Evolutionary conservation across 2,888 invertebrate genomes (phyloP).

Genomic region (Smittia aterrima): DNA sequence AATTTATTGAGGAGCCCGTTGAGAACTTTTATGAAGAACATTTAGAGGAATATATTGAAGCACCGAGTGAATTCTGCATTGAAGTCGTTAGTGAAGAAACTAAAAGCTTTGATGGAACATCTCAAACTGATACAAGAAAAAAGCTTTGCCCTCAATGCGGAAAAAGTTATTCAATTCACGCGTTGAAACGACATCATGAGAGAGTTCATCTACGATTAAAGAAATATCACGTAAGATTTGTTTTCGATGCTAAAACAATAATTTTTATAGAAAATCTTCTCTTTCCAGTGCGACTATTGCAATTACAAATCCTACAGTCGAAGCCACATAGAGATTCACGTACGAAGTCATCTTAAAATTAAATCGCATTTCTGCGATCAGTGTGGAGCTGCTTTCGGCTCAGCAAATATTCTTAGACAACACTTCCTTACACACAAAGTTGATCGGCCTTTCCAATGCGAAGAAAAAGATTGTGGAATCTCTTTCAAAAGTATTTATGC

Average conservation of each 20-base stretch:
- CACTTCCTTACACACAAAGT: not conserved
- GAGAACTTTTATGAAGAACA: too few relatives aligned
- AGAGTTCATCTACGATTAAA: not conserved
- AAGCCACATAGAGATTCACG: not conserved
- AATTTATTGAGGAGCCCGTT: too few relatives aligned
- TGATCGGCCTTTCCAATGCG: not conserved
- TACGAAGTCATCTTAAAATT: not conserved
- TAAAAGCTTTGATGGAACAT: not conserved
- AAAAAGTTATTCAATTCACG: not conserved
- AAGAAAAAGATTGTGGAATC: not conserved
- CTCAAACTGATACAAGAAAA: not conserved
- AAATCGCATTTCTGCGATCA: conserved; percentile 2
- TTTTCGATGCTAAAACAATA: not conserved
- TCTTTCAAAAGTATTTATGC: conserved; percentile 2
- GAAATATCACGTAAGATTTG: not conserved
- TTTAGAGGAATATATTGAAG: too few relatives aligned
- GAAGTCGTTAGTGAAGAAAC: too few relatives aligned
- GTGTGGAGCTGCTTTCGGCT: not conserved
- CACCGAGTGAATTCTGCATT: too few relatives aligned
- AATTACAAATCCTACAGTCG: not conserved
- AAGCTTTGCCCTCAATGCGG: not conserved
- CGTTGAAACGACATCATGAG: not conserved
- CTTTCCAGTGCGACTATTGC: not conserved
- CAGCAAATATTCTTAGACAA: not conserved
- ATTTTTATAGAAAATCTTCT: not conserved